Evolutionary conservation across 1,140 invertebrate species (phyloP).

Genomic region (Formica exsecta): DNA sequence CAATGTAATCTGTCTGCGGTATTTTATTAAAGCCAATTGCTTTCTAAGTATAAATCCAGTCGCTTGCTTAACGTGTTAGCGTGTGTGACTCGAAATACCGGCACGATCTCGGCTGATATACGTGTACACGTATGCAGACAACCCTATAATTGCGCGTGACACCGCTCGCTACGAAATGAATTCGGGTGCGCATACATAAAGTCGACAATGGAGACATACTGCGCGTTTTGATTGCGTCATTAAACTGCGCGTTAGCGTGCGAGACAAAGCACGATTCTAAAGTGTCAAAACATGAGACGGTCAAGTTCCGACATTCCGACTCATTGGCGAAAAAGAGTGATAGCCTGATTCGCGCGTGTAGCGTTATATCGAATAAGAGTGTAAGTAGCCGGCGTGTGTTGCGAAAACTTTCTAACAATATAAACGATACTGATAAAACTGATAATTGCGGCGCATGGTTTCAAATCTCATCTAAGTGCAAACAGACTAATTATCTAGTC

Average conservation of each 20-base stretch:
- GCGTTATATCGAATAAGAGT: conserved; percentile 47
- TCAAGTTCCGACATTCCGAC: conserved; percentile 40
- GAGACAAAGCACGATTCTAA: conserved; percentile 75
- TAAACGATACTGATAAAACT: conserved; percentile 53
- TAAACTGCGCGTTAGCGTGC: conserved; percentile 49
- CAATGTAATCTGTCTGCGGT: conserved; percentile 18
- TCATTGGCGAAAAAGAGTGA: conserved; percentile 51
- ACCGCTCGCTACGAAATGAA: conserved; percentile 48
- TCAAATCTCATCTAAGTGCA: neutral
- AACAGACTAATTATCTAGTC: conserved; percentile 3
- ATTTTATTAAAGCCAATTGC: conserved; percentile 44
- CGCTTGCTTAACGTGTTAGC: neutral
- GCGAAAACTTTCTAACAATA: conserved; percentile 64
- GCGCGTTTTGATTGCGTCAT: conserved; percentile 76
- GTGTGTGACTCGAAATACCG: conserved; percentile 33
- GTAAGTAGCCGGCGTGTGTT: conserved; percentile 20
- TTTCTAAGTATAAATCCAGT: conserved; percentile 39
- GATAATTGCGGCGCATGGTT: neutral
- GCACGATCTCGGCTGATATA: conserved; percentile 46
- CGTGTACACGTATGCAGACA: conserved; percentile 36
- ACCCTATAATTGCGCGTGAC: conserved; percentile 70
- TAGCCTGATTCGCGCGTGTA: neutral
- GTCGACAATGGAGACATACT: conserved; percentile 67
- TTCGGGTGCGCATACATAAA: conserved; percentile 58
- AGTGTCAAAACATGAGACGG: conserved; percentile 77